Percentiles rank a stretch among this genome's conserved stretches.
Conservation (phyloP, 2,113 vertebrate species). For the Microtus montanus region DNA sequence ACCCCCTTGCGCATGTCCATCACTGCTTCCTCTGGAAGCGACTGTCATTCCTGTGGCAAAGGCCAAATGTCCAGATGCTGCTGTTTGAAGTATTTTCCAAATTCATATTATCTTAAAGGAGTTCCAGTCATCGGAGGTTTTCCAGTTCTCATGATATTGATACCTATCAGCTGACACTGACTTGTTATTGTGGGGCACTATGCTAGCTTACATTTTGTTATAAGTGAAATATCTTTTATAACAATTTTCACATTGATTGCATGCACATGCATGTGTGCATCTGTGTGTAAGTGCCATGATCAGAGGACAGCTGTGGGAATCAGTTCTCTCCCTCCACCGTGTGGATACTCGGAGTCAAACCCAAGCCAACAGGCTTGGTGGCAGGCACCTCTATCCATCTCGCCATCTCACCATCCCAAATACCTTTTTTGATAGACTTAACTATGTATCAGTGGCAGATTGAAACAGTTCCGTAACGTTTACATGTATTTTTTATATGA, state of each 20-base stretch:
- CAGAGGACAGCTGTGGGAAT: background rate
- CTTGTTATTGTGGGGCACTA: background rate
- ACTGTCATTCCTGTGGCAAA: background rate
- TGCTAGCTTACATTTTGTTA: background rate
- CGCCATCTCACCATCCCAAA: background rate
- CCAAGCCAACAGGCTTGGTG: background rate
- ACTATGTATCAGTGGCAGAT: background rate
- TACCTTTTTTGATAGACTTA: conserved; percentile 9
- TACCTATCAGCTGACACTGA: conserved; percentile 40
- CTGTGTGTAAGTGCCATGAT: background rate
- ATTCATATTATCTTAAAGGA: conserved; percentile 55
- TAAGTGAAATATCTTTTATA: background rate
- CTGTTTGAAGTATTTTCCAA: conserved; percentile 55
- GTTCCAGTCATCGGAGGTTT: conserved; percentile 19
- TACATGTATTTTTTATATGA: background rate
- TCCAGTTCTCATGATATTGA: background rate
- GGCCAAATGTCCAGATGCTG: background rate
- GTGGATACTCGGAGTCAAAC: background rate
- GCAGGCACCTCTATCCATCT: background rate
- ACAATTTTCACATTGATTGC: background rate
- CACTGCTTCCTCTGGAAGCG: background rate
- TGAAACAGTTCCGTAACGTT: background rate
- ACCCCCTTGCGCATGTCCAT: background rate
- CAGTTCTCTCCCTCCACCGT: background rate
- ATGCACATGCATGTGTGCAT: background rate